Evolutionary conservation across 2,888 invertebrate species (phyloP), one percentile per base, ranked within the genome.

Genomic region (Lepeophtheirus nordmannii): DNA sequence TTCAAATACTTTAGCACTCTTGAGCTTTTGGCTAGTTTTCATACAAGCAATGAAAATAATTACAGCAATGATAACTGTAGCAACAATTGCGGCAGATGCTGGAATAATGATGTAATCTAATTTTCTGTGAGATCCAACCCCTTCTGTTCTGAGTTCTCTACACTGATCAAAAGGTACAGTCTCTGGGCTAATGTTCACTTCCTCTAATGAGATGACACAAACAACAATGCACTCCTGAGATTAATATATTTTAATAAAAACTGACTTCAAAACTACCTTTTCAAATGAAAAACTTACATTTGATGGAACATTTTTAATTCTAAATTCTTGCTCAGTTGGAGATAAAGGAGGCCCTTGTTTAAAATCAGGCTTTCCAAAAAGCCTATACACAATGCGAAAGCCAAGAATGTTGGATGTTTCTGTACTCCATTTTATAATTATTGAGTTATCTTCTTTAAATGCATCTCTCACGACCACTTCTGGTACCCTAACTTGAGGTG

Each of bases 41-140:
- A 67, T 53, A 23, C 90, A 89, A 61, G 89, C 88, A 65, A 91
- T 85, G 76, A 92, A 90, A 70, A 91, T 84, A 71, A 91, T 85
- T 67, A 91, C 89, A 0, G 90, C 91, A 59, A 90, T 83, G 68
- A 91, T 86, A 71, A 92, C 89, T 57, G 90, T 90, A 57, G 87
- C 89, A 76, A 91, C 91, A 73, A 92, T 91, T 67, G 90, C 90
- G 22, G 90, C 90, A 73, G 89, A 89, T 5, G 90, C 90, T 30
- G 88, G 90, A 73, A 92, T 92, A 65, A 92, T 91, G 73, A 92
- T 89, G 77, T 90, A 91, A 78, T 92, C 92, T 65, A 87, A 84
- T 60, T 86, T 84, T 20, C 87, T 84, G 61, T 85, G 82, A 61
- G 86, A 86, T 37, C 38, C 67, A 37, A 30, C 41, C n/a, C 69